Evolutionary conservation across 2,888 invertebrate genomes (phyloP), one percentile per base, ranked within the genome.

Genomic region (Poecilus cupreus): DNA sequence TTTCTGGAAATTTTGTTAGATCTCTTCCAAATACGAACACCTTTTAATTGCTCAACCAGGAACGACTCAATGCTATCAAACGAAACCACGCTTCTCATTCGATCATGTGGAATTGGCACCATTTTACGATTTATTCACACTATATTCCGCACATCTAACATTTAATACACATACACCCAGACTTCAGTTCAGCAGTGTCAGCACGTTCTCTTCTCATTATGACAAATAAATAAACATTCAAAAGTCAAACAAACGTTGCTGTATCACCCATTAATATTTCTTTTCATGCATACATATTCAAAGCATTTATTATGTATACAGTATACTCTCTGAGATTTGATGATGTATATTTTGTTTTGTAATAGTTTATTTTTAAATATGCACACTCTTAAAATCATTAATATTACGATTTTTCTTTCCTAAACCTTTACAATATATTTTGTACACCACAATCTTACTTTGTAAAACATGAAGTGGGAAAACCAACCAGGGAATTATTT

Each of bases 1-100:
- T 80, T 80, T 68, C 51, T 80, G 80, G 57, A 72, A 80, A 80
- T 72, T 70, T 80, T 79, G 79, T 79, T 54, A 80, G 80, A 72
- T 80, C 80, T 80, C 72, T 72, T 51, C 80, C 80, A 72, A 72
- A 80, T 72, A 70, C 70, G 68, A 79, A 79, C 49, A 49, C 32
- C 79, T 79, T 68, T 79, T 79, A 70, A 79, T 70, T 68, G 39
- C 77, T 43, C 46, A n/a, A 72, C 46, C 43, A 46, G 72, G 20
- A 72, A 72, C 20, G 54, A 20, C 18, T 46, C 13, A 13, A n/a
- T 26, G 24, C 26, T 26, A 60, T 60, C 60, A 32, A 43, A 43
- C 43, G 43, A 43, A 22, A 60, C 60, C 26, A 13, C 22, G n/a
- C 3, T 5, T 24, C 18, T 5, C 16, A 10, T 51, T 51, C 6